A percentile compares a stretch with the other conserved stretches of the same genome.
Evolutionary conservation across 2,888 invertebrate genomes (phyloP).

Genomic region (Dolichopus griseipennis): DNA sequence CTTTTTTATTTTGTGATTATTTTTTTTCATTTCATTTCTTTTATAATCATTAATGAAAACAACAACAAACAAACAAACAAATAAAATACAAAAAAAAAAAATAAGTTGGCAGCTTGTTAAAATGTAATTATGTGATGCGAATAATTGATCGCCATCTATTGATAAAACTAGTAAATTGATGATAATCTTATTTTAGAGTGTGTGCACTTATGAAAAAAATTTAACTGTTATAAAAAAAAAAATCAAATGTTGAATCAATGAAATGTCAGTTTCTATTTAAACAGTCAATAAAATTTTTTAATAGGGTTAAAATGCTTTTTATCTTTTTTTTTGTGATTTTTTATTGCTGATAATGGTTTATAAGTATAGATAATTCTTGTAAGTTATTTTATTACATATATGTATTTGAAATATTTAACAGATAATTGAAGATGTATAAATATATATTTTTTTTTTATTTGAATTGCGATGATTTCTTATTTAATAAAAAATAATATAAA

Average conservation of each 20-base stretch:
- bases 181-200: background rate
- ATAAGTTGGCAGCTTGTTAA: background rate
- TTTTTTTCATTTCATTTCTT: too few relatives aligned
- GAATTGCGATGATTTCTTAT: too few relatives aligned
- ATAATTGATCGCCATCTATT: background rate
- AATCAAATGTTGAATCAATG: background rate
- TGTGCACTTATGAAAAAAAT: background rate
- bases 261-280: background rate
- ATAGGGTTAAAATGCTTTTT: background rate
- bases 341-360: background rate
- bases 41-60: background rate
- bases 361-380: background rate
- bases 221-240: too few relatives aligned
- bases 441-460: too few relatives aligned
- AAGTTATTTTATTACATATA: too few relatives aligned
- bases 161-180: background rate
- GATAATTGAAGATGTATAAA: too few relatives aligned
- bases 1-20: too few relatives aligned
- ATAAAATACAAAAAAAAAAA: background rate
- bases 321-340: background rate
- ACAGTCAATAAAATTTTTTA: background rate
- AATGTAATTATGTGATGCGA: slow-evolving; percentile 4
- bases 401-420: too few relatives aligned
- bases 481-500: too few relatives aligned
- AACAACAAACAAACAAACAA: background rate